A percentile compares a stretch with the other conserved stretches of the same genome.
Conservation (phyloP, 2,113 vertebrate species). For the Merops nubicus region DNA sequence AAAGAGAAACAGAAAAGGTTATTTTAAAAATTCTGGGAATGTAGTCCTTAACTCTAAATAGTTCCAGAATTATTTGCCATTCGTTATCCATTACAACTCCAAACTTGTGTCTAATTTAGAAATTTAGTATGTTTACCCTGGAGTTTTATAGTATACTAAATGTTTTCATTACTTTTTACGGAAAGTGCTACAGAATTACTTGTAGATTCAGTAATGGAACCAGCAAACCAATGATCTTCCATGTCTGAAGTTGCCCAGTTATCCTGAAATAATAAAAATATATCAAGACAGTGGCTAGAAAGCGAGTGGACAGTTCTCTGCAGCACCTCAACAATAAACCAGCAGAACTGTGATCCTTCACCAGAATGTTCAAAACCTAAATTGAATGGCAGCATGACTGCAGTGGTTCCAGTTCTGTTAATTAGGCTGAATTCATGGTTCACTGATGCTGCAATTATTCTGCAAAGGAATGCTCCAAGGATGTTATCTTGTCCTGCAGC, state of each 20-base stretch:
- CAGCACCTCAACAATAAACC: slow-evolving; percentile 31
- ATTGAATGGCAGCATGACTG: slow-evolving; percentile 71
- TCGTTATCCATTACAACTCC: neutral
- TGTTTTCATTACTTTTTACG: neutral
- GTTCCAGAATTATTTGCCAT: neutral
- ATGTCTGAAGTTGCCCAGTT: neutral
- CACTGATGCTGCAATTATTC: slow-evolving; percentile 74
- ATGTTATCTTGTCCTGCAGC: slow-evolving; percentile 59
- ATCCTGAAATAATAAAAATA: neutral
- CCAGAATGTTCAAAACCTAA: slow-evolving; percentile 63
- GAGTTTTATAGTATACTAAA: slow-evolving; percentile 22
- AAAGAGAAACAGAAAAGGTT: neutral
- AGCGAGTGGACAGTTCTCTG: slow-evolving; percentile 51
- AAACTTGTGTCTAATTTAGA: neutral
- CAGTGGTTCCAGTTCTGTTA: slow-evolving; percentile 75
- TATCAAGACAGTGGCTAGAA: slow-evolving; percentile 29
- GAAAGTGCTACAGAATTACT: slow-evolving; percentile 14
- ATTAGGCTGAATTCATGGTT: slow-evolving; percentile 75
- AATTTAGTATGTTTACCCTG: neutral
- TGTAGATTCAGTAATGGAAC: slow-evolving; percentile 8
- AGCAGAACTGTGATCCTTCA: slow-evolving; percentile 48
- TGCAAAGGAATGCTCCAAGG: slow-evolving; percentile 71
- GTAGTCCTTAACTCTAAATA: neutral
- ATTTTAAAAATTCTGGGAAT: neutral
- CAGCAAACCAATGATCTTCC: neutral